These are phyloP conservation scores for Musca domestica DNA, from an alignment of 1,140 invertebrate species.

Conservation along the genomic window DNA sequence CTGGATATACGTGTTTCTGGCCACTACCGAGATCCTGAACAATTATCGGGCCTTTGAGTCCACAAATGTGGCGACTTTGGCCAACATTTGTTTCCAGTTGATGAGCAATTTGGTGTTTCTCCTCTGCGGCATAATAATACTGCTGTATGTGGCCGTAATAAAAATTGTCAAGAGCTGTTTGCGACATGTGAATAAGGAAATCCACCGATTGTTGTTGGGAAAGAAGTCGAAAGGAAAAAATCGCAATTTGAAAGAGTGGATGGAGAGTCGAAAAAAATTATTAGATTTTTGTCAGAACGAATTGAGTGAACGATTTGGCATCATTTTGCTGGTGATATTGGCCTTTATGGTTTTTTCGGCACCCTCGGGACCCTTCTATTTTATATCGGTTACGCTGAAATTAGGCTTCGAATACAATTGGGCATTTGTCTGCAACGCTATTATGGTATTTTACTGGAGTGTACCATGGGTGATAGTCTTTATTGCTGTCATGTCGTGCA, in stretches of 20 bases:
- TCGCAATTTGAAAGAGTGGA: background rate
- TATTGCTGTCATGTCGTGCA: background rate
- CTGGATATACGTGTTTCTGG: background rate
- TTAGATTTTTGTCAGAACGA: slow-evolving; percentile 33
- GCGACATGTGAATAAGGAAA: background rate
- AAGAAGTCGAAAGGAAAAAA: background rate
- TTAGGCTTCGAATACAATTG: background rate
- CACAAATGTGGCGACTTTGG: background rate
- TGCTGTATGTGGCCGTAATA: background rate
- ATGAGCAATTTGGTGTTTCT: background rate
- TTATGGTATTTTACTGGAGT: slow-evolving; percentile 27
- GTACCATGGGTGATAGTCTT: slow-evolving; percentile 30
- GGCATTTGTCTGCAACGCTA: background rate
- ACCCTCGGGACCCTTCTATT: slow-evolving; percentile 33
- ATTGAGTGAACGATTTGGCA: slow-evolving; percentile 35
- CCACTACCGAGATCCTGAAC: background rate
- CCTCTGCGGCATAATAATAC: background rate
- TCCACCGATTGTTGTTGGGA: background rate
- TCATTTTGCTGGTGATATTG: slow-evolving; percentile 30
- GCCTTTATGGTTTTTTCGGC: slow-evolving; percentile 29
- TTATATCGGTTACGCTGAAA: slow-evolving; percentile 33
- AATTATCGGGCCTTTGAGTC: background rate
- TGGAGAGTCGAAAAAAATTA: background rate
- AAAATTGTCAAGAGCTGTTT: background rate
- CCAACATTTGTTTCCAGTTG: background rate